Base-by-base conservation (phyloP, 2,797 vertebrate genomes). In the Artibeus lituratus region DNA sequence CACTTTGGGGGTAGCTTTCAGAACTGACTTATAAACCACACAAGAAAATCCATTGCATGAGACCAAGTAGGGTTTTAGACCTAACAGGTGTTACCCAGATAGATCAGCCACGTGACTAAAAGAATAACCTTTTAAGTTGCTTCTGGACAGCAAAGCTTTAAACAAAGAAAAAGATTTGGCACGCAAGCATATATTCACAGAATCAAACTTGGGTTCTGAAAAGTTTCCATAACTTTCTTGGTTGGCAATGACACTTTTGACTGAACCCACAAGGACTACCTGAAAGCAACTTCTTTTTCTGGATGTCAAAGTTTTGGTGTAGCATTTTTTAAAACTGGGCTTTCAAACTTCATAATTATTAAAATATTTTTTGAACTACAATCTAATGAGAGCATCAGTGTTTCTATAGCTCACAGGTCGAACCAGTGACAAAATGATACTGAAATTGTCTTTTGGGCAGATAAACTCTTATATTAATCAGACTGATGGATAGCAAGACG, bases 201-300 rank as follows among this genome's bases (percentile, higher is more conserved):
- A 55, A 90, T 67, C 7, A 10, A 77, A 32, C 35, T 11, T 51
- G 49, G 32, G 32, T 72, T 69, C 42, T 42, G 81, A 78, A 59
- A 92, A 92, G 69, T 86, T 91, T 89, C 93, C 59, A 83, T 81
- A 95, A 95, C 21, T 86, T 87, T 93, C 69, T 14, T 59, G 57
- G 26, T 91, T 65, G 87, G 49, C 93, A 85, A n/a, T 74, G n/a
- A 84, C 22, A 69, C 21, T 24, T 42, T 32, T 76, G 59, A 87
- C 78, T 0, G n/a, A 87, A 65, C 37, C 9, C 11, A 1, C 39
- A 16, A 90, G 24, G 16, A 62, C 9, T n/a, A 39, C n/a, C 39
- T 51, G 26, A 78, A 70, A 10, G 3, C 39, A 57, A 86, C 12
- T 19, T 10, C n/a, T 81, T 42, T 55, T 37, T 35, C 67, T 91